phyloP scores from a whole-genome alignment of 2,113 vertebrate species.

The Pluvianellus socialis region DNA sequence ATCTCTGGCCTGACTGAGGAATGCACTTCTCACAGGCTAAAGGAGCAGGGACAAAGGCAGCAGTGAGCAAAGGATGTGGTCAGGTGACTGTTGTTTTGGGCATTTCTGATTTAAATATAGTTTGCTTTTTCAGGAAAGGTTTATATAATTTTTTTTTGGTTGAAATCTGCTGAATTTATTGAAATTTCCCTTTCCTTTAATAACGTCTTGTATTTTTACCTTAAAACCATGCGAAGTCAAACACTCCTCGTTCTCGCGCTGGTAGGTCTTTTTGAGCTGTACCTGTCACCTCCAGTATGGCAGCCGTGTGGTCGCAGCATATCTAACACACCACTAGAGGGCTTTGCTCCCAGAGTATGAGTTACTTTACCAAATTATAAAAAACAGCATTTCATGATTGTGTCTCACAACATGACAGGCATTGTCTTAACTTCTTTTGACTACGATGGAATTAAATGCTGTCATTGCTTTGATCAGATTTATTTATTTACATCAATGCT shows the following conservation, averaged over 20 bases:
- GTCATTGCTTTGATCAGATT: neutral
- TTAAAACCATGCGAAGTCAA: neutral
- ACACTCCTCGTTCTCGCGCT: fast-evolving
- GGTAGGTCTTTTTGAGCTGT: neutral
- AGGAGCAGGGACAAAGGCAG: neutral
- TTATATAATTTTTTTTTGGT: neutral
- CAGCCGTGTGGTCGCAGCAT: neutral
- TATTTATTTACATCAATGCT: neutral
- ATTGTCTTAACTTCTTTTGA: neutral
- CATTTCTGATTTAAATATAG: neutral
- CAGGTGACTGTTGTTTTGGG: neutral
- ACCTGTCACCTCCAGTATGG: neutral
- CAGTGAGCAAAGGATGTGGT: neutral
- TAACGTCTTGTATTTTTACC: neutral
- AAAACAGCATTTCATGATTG: neutral
- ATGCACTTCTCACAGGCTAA: neutral
- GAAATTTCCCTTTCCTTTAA: neutral
- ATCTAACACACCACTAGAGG: neutral
- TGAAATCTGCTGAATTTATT: neutral
- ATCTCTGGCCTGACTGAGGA: neutral
- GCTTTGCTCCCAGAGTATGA: neutral
- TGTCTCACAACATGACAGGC: neutral
- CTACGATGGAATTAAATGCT: neutral
- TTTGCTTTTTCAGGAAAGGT: neutral
- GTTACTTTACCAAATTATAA: neutral